A percentile compares a stretch with the other conserved stretches of the same genome.
Evolutionary conservation across 2,113 vertebrate species (phyloP).

Genomic region (Toxostoma redivivum): DNA sequence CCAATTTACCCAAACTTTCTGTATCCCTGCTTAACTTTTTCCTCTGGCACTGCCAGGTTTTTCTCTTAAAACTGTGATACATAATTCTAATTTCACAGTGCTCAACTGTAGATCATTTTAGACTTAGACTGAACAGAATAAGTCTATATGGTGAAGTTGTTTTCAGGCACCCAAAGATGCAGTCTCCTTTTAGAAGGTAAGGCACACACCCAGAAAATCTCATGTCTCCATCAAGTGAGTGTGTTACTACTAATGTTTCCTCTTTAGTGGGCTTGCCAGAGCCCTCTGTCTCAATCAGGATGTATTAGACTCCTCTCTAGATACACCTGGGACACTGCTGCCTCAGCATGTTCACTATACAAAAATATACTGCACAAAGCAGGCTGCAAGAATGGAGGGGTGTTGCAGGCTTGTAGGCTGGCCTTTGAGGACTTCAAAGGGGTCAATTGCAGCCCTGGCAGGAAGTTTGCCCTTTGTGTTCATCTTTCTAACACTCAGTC

Average conservation of each 20-base stretch:
- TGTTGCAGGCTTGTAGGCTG: background rate
- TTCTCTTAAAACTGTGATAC: background rate
- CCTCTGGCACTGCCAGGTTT: background rate
- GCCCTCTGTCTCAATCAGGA: background rate
- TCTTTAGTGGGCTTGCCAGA: background rate
- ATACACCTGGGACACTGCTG: accelerated
- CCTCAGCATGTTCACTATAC: background rate
- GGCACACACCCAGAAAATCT: background rate
- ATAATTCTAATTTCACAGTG: background rate
- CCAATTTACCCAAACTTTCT: background rate
- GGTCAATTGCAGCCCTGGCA: background rate
- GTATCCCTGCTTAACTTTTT: background rate
- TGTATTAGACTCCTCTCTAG: background rate
- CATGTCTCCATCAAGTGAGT: background rate
- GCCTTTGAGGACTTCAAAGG: background rate
- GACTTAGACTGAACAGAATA: background rate
- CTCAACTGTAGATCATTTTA: background rate
- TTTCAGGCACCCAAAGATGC: background rate
- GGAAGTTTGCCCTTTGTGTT: background rate
- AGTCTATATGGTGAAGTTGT: background rate
- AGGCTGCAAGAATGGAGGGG: background rate
- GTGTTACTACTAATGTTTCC: background rate
- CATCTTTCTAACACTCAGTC: background rate
- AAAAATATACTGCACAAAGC: background rate
- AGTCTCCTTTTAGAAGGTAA: background rate